Evolutionary conservation across 2,113 vertebrate genomes (phyloP).

Genomic region (Syngnathus scovelli): DNA sequence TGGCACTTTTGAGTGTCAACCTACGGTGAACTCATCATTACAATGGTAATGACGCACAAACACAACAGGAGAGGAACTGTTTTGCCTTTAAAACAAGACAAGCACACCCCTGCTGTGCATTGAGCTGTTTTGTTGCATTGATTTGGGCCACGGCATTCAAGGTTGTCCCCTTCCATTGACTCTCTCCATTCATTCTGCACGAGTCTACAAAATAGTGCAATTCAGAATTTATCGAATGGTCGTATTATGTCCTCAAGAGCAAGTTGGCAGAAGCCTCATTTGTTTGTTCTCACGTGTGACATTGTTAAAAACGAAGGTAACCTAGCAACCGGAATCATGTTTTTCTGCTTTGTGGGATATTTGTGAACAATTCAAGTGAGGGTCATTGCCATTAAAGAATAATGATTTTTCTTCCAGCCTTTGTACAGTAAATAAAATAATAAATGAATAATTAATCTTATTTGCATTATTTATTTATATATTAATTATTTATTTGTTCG

Average conservation of each 20-base stretch:
- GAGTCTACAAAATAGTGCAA: not conserved
- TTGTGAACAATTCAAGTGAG: not conserved
- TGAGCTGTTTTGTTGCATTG: not conserved
- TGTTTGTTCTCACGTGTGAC: not conserved
- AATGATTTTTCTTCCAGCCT: not conserved
- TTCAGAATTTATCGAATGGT: not conserved
- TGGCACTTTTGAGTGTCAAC: not conserved
- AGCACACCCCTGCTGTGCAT: not conserved
- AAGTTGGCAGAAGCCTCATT: not conserved
- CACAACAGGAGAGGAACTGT: not conserved
- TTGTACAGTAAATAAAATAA: slow-evolving; percentile 1
- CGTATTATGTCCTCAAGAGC: not conserved
- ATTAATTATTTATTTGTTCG: too few relatives aligned
- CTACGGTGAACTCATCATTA: not conserved
- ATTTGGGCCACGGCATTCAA: not conserved
- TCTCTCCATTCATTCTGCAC: not conserved
- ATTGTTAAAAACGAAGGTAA: not conserved
- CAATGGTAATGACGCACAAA: not conserved
- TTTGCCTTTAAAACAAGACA: not conserved
- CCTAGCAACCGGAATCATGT: slow-evolving; percentile 3
- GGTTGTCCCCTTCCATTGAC: not conserved
- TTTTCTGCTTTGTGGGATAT: not conserved
- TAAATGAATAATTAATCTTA: too few relatives aligned
- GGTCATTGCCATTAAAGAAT: not conserved
- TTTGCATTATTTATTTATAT: too few relatives aligned